Conservation (phyloP, 1,140 invertebrate genomes). For the Steinernema khuongi region DNA sequence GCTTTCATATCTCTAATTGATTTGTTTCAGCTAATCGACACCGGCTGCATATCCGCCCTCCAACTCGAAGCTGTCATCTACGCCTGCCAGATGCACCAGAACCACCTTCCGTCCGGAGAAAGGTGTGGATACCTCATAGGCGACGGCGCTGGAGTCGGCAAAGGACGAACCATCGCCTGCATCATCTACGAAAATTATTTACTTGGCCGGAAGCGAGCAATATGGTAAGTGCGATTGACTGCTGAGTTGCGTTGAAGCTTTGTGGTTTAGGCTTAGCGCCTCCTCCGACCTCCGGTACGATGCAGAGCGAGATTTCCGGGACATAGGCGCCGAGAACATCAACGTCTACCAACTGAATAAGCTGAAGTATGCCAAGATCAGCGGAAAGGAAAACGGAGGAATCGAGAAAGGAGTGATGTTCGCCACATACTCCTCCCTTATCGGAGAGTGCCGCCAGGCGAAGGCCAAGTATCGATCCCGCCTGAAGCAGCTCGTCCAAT, state of each 20-base stretch:
- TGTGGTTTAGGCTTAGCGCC: constrained; percentile 70
- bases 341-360: constrained; percentile 84
- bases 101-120: constrained; percentile 78
- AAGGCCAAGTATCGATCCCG: constrained; percentile 85
- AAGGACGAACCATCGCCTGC: constrained; percentile 94
- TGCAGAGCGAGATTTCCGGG: constrained; percentile 86
- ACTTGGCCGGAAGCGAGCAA: constrained; percentile 80
- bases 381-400: constrained; percentile 80
- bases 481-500: constrained; percentile 88
- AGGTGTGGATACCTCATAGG: constrained; percentile 89
- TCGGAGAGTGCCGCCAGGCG: constrained; percentile 85
- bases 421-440: constrained; percentile 92
- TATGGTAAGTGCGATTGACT: constrained; percentile 67
- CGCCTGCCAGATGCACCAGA: constrained; percentile 89
- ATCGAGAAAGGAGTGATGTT: constrained; percentile 75
- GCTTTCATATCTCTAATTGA: too few species aligned
- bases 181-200: constrained; percentile 97
- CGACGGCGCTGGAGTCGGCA: constrained; percentile 97
- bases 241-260: too few species aligned
- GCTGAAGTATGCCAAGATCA: constrained; percentile 93
- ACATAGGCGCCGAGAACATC: constrained; percentile 89
- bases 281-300: constrained; percentile 98
- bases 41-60: constrained; percentile 80
- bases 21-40: constrained; percentile 69
- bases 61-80: constrained; percentile 94